Conservation (phyloP, 2,797 vertebrate species). For the Crocidura indochinensis region DNA sequence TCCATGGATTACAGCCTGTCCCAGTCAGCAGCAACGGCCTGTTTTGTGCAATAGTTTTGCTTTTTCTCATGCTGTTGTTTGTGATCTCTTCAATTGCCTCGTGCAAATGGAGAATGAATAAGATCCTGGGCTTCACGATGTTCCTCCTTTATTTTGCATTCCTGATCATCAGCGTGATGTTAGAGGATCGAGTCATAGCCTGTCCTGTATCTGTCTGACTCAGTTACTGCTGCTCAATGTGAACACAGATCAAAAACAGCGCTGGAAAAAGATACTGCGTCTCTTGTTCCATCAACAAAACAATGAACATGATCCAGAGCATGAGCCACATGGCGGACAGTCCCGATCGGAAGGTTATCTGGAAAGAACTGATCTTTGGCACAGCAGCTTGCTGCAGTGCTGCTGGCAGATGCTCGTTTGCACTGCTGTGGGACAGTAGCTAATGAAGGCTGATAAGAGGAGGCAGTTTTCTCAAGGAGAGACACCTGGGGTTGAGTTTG, state of each 20-base stretch:
- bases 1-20: conserved; percentile 93
- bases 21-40: conserved; percentile 98
- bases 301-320: not conserved
- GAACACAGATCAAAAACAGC: not conserved
- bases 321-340: not conserved
- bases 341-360: not conserved
- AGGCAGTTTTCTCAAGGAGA: conserved; percentile 43
- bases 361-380: not conserved
- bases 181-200: conserved; percentile 96
- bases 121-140: conserved; percentile 95
- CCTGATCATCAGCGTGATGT: conserved; percentile 97
- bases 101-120: conserved; percentile 99
- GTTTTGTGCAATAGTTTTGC: conserved; percentile 98
- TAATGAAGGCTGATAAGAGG: too few species aligned
- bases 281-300: not conserved
- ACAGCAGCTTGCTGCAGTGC: conserved; percentile 1
- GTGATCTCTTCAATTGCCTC: conserved; percentile 96
- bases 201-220: conserved; percentile 96
- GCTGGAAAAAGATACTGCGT: not conserved
- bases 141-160: conserved; percentile 98
- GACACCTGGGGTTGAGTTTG: not conserved
- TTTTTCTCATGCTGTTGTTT: conserved; percentile 99
- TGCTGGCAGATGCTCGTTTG: not conserved
- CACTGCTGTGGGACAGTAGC: too few species aligned
- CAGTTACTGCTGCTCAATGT: not conserved